Evolutionary conservation across 2,797 vertebrate species (phyloP).

Genomic region (Spinus pinus): DNA sequence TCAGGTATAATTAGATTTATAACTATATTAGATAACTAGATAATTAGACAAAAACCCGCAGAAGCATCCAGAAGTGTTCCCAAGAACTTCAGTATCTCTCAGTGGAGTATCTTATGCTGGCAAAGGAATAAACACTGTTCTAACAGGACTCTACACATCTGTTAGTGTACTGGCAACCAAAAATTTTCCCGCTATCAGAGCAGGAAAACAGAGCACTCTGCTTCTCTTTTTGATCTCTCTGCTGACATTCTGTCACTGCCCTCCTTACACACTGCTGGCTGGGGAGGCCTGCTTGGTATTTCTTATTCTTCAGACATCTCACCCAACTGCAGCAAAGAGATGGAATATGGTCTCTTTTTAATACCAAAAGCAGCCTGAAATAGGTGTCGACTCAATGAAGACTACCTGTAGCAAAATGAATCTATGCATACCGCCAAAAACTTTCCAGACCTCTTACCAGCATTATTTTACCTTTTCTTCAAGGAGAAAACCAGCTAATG

Average conservation of each 20-base stretch:
- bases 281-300: not conserved
- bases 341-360: not conserved
- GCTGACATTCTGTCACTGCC: not conserved
- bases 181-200: not conserved
- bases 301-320: not conserved
- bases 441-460: not conserved
- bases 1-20: not conserved
- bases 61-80: not conserved
- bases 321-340: not conserved
- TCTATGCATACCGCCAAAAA: not conserved
- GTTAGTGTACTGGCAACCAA: not conserved
- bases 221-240: not conserved
- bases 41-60: not conserved
- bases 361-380: not conserved
- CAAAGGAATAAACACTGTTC: not conserved
- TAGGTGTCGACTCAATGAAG: not conserved
- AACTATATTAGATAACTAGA: not conserved
- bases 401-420: not conserved
- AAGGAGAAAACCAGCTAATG: not conserved
- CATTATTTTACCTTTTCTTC: not conserved
- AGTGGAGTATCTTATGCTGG: not conserved
- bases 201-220: fast-evolving
- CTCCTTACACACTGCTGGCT: not conserved
- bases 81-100: not conserved
- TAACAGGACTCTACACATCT: not conserved